Evolutionary conservation across 1,140 invertebrate species (phyloP).

Genomic region (Trichonephila inaurata): DNA sequence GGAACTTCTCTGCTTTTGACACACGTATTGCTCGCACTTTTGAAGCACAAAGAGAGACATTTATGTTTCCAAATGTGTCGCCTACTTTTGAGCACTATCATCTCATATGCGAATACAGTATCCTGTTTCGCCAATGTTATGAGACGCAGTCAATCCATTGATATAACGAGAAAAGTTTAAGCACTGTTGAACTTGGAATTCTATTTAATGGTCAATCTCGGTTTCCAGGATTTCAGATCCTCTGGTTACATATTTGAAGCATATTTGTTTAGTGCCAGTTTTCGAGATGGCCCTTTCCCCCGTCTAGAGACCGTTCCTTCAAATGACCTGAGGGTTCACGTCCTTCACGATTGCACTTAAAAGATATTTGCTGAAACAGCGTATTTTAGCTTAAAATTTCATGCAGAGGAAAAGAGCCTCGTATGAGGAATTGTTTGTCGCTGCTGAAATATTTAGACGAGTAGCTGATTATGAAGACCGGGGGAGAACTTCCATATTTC

Average conservation of each 20-base stretch:
- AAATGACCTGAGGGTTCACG: slow-evolving; percentile 54
- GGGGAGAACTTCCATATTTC: background rate
- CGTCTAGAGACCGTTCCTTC: background rate
- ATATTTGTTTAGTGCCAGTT: slow-evolving; percentile 71
- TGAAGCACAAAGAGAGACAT: too few species aligned
- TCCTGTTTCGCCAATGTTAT: background rate
- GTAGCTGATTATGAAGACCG: background rate
- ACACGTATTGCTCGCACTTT: too few species aligned
- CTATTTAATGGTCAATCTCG: slow-evolving; percentile 62
- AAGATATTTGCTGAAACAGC: slow-evolving; percentile 51
- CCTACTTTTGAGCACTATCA: too few species aligned
- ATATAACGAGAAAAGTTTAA: slow-evolving; percentile 61
- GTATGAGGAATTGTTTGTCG: background rate
- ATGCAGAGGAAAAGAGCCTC: slow-evolving; percentile 9
- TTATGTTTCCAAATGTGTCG: too few species aligned
- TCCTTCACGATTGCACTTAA: slow-evolving; percentile 41
- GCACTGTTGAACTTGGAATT: background rate
- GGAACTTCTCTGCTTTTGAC: too few species aligned
- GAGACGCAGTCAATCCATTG: background rate
- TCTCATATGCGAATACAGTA: background rate
- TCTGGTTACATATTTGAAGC: slow-evolving; percentile 58
- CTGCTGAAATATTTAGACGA: background rate
- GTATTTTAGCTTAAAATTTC: slow-evolving; percentile 71
- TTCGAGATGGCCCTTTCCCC: background rate
- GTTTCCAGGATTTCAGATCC: slow-evolving; percentile 16